These are phyloP conservation scores for Taeniopygia guttata DNA, from an alignment of 2,797 vertebrate genomes.

Conservation along the genomic window DNA sequence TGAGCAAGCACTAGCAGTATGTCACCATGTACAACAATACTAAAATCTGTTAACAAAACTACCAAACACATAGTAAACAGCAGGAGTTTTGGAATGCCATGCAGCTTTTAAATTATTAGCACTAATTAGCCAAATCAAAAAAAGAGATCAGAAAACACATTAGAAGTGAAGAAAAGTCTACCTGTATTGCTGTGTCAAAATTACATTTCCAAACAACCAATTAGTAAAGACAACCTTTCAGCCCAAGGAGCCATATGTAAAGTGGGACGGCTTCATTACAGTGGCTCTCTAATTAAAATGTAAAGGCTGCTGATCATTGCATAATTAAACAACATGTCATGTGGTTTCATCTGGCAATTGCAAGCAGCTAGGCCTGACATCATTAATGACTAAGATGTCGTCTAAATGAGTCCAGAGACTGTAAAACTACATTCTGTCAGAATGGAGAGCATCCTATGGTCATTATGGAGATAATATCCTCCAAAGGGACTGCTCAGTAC, in stretches of 20 bases:
- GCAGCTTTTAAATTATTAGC: slow-evolving; percentile 76
- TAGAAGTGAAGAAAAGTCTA: slow-evolving; percentile 62
- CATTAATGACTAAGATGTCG: slow-evolving; percentile 35
- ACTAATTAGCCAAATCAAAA: slow-evolving; percentile 78
- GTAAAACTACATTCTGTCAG: slow-evolving; percentile 28
- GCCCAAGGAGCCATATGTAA: slow-evolving; percentile 48
- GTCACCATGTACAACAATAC: slow-evolving; percentile 54
- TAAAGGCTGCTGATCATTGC: slow-evolving; percentile 79
- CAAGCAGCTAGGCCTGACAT: slow-evolving; percentile 38
- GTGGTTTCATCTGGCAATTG: slow-evolving; percentile 55
- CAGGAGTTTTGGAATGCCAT: slow-evolving; percentile 64
- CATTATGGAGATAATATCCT: slow-evolving; percentile 65
- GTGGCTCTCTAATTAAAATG: slow-evolving; percentile 77
- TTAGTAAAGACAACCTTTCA: slow-evolving; percentile 74
- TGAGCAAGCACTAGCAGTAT: slow-evolving; percentile 13
- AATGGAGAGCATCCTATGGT: slow-evolving; percentile 40
- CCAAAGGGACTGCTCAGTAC: slow-evolving; percentile 46
- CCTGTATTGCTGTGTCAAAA: slow-evolving; percentile 69
- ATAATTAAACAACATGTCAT: slow-evolving; percentile 77
- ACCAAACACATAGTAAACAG: slow-evolving; percentile 60
- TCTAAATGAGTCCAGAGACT: slow-evolving; percentile 55
- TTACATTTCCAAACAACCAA: slow-evolving; percentile 76
- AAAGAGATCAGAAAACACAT: slow-evolving; percentile 62
- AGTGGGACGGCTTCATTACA: slow-evolving; percentile 70
- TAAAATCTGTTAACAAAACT: slow-evolving; percentile 71